A percentile compares a stretch with the other conserved stretches of the same genome.
phyloP scores from a whole-genome alignment of 2,113 vertebrate genomes.

The Oreotrochilus melanogaster region DNA sequence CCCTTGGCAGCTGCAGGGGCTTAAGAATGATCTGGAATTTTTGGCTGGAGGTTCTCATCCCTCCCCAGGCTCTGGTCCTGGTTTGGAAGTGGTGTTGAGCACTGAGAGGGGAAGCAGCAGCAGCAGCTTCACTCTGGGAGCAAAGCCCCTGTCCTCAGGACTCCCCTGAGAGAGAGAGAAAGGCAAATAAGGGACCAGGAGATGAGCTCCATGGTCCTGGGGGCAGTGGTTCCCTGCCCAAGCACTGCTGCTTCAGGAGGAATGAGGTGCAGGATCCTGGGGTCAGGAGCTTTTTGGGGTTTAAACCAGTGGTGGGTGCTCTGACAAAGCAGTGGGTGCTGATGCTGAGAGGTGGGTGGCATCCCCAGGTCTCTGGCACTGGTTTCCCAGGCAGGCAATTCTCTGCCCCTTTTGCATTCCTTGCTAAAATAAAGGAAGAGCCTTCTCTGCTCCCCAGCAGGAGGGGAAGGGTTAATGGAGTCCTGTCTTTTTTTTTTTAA shows the following conservation, averaged over 20 bases:
- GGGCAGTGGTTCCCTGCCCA: neutral
- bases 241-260: neutral
- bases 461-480: neutral
- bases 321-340: neutral
- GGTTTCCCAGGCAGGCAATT: neutral
- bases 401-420: neutral
- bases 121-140: neutral
- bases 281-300: neutral
- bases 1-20: fast-evolving
- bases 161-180: neutral
- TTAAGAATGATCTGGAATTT: neutral
- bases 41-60: neutral
- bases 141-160: neutral
- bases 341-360: neutral
- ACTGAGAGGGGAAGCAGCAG: neutral
- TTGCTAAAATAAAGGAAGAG: neutral
- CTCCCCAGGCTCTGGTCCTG: neutral
- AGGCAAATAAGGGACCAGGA: fast-evolving
- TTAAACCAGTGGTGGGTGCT: neutral
- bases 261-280: neutral
- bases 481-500: neutral
- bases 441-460: neutral
- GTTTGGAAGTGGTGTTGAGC: fast-evolving
- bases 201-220: fast-evolving
- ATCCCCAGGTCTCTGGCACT: conserved; percentile 52